These are phyloP conservation scores for Pangasianodon hypophthalmus DNA, from an alignment of 2,113 vertebrate genomes.

Conservation along the genomic window DNA sequence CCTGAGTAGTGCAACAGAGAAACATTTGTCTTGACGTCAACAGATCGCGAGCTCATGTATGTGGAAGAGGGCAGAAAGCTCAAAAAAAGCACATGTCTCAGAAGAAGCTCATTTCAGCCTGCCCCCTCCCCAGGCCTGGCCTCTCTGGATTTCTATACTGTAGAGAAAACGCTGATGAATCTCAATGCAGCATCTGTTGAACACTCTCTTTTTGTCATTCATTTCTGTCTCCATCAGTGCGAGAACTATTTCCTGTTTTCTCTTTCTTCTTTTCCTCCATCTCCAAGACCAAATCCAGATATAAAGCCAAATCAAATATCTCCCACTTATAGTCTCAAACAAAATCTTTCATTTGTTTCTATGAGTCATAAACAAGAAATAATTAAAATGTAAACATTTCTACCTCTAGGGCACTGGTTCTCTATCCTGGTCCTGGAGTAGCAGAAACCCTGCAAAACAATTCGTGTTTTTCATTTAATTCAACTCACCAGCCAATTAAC, in stretches of 20 bases:
- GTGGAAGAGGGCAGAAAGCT: background rate
- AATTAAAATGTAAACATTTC: background rate
- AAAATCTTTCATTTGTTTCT: background rate
- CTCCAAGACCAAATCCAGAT: background rate
- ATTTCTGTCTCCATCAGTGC: background rate
- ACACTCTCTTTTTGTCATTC: conserved; percentile 28
- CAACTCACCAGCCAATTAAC: background rate
- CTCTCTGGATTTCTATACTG: background rate
- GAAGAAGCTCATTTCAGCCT: too few relatives aligned
- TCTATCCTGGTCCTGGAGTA: background rate
- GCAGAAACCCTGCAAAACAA: background rate
- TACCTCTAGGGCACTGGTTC: background rate
- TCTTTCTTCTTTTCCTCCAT: background rate
- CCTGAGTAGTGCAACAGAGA: too few relatives aligned
- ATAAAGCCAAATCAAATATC: background rate
- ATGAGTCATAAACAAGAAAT: background rate
- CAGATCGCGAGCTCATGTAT: background rate
- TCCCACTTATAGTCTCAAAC: background rate
- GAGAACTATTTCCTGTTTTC: conserved; percentile 44
- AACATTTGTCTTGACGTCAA: rapidly evolving
- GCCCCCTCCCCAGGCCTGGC: too few relatives aligned
- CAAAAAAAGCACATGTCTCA: too few relatives aligned
- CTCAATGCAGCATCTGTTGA: conserved; percentile 29
- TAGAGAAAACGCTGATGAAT: background rate
- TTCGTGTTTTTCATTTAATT: background rate